Evolutionary conservation across 2,113 vertebrate species (phyloP), one percentile per base, ranked within the genome.

Genomic region (Nestor notabilis): DNA sequence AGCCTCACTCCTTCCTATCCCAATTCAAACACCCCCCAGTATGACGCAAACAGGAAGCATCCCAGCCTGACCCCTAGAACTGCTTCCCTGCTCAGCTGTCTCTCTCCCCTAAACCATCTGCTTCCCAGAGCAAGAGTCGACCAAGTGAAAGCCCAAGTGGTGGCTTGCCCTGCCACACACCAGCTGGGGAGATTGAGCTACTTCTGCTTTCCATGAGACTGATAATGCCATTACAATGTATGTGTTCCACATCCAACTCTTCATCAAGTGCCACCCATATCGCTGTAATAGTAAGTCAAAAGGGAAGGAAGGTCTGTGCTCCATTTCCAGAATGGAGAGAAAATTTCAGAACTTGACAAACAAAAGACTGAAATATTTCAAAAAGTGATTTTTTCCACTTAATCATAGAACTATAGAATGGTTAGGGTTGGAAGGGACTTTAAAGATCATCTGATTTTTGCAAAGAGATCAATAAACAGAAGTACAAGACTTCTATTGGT

Each of bases 11-110:
- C 19, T 52, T 43, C 39, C 53, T 19, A 60, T 25, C 10, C 29
- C 31, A 60, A 43, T 23, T 55, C 46, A 43, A 25, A 37, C 16
- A 20, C 6, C 10, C 17, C 14, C 46, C 33, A 37, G 41, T 13
- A 18, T 2, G 14, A 25, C 1, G 1, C n/a, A 75, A n/a, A n/a
- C 20, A 53, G 17, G 0, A 1, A 50, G 41, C 28, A 44, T 4
- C 24, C 37, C 56, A 20, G 56, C 10, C 35, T 66, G 71, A 61
- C 8, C n/a, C 39, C 27, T 19, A n/a, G 60, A 63, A 56, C 31
- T 24, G 35, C 65, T 61, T 18, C 19, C 20, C 41, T 39, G 31
- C 52, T 50, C 41, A n/a, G 66, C 33, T 53, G 24, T 58, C 52
- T 68, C 60, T 44, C 19, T 23, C 33, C 29, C 33, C 13, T 7